Evolutionary conservation across 2,888 invertebrate species (phyloP), one percentile per base, ranked within the genome.

Genomic region (Spisula subtruncata): DNA sequence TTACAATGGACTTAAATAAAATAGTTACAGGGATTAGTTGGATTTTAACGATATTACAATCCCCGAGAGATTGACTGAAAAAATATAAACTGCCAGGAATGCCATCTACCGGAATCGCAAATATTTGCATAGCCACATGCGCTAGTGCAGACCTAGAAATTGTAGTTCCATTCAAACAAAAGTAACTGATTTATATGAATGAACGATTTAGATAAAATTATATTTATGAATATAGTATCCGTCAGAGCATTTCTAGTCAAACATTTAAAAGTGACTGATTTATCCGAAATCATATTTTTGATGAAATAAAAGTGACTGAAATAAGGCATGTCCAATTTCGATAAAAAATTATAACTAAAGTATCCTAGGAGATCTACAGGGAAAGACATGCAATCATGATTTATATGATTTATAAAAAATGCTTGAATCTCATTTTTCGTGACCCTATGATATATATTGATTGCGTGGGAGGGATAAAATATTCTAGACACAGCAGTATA

Each of bases 391-490:
- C n/a, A n/a, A n/a, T n/a, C n/a, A 41, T 41, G 41, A 41, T 41
- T 41, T 41, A 41, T 41, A n/a, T 66, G 60, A 25, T 66, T 66
- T 25, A 25, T 25, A 25, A 16, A n/a, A n/a, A 75, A 32, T 6
- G 18, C 10, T 75, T 75, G 32, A 75, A 35, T 75, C 75, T 75
- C 29, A 32, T 35, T 75, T 32, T 32, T 75, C 75, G 35, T 75
- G 35, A 75, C 75, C 29, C 32, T 75, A 75, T 75, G 75, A 75
- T 35, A 75, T 75, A 14, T 35, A 75, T 35, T 35, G 35, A 75
- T 35, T 75, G 60, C 8, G 16, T 14, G 18, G 35, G 12, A 32
- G 35, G 32, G 0, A 75, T 32, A 32, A 32, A 75, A 75, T 75
- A 32, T 66, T 29, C 35, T 75, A 75, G 75, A 75, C 29, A 75